Evolutionary conservation across 2,797 vertebrate genomes (phyloP).

Genomic region (Sebastiscus albofasciatus): DNA sequence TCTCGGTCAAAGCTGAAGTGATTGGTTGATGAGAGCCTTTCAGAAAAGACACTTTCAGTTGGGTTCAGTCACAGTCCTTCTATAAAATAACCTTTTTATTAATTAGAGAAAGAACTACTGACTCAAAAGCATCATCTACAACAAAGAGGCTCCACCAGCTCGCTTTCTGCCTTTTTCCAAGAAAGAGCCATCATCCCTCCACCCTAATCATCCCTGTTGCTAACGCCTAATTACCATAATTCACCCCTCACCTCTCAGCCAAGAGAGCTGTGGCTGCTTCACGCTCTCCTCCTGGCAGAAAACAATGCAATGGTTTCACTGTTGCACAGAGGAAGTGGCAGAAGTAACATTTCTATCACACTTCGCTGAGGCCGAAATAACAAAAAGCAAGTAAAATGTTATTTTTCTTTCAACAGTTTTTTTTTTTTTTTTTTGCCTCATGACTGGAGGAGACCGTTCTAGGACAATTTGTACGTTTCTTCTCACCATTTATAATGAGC

Average conservation of each 20-base stretch:
- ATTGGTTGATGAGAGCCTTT: background rate
- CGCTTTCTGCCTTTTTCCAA: background rate
- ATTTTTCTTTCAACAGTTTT: background rate
- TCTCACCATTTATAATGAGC: conserved; percentile 27
- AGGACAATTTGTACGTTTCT: background rate
- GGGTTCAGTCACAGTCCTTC: background rate
- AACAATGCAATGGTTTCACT: conserved; percentile 19
- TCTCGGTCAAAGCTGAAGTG: background rate
- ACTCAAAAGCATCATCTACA: background rate
- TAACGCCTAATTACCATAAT: conserved; percentile 60
- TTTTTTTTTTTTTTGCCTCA: background rate
- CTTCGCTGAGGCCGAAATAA: background rate
- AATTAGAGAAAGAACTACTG: background rate
- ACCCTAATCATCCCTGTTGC: conserved; percentile 33
- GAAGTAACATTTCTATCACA: conserved; percentile 7
- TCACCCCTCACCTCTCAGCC: conserved; percentile 54
- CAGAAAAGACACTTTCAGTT: background rate
- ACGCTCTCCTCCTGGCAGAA: background rate
- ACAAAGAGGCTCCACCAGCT: background rate
- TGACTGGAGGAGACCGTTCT: background rate
- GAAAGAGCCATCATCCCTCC: conserved; percentile 28
- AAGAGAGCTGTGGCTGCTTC: conserved; percentile 16
- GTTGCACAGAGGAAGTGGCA: background rate
- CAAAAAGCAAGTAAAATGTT: background rate
- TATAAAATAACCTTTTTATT: background rate